A percentile compares a stretch with the other conserved stretches of the same genome.
phyloP scores from a whole-genome alignment of 2,113 vertebrate genomes.

The Chamaea fasciata region DNA sequence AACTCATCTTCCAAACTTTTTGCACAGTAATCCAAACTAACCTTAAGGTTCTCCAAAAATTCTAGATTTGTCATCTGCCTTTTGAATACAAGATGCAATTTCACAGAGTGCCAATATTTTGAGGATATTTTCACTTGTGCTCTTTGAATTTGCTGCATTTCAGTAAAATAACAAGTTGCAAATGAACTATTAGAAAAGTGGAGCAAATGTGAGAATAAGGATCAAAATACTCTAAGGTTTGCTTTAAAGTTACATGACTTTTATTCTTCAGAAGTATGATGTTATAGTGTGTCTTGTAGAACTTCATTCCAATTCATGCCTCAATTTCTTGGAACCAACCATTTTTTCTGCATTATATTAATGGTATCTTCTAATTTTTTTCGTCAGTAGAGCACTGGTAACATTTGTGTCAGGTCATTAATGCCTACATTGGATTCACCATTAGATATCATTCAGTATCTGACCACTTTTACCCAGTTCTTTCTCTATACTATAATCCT shows the following conservation, averaged over 20 bases:
- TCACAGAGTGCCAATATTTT: not conserved
- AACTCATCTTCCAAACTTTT: not conserved
- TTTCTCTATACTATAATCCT: not conserved
- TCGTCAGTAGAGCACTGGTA: not conserved
- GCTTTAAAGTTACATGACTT: not conserved
- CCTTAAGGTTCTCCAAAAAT: not conserved
- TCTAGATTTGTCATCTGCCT: not conserved
- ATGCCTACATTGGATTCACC: not conserved
- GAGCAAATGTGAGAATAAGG: not conserved
- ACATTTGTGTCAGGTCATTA: not conserved
- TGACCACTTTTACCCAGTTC: not conserved
- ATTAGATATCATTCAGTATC: not conserved
- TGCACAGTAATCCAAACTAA: not conserved
- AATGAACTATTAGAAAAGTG: not conserved
- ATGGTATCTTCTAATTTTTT: not conserved
- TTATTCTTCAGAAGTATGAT: not conserved
- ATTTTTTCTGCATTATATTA: not conserved
- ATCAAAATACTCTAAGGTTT: not conserved
- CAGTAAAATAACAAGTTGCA: not conserved
- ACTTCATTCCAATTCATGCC: not conserved
- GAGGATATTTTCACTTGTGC: not conserved
- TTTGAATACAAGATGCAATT: not conserved
- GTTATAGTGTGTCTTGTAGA: not conserved
- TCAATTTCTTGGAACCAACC: not conserved
- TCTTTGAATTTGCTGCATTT: not conserved